A percentile compares a stretch with the other conserved stretches of the same genome.
Evolutionary conservation across 2,797 vertebrate genomes (phyloP).

Genomic region (Myotis pilosus): DNA sequence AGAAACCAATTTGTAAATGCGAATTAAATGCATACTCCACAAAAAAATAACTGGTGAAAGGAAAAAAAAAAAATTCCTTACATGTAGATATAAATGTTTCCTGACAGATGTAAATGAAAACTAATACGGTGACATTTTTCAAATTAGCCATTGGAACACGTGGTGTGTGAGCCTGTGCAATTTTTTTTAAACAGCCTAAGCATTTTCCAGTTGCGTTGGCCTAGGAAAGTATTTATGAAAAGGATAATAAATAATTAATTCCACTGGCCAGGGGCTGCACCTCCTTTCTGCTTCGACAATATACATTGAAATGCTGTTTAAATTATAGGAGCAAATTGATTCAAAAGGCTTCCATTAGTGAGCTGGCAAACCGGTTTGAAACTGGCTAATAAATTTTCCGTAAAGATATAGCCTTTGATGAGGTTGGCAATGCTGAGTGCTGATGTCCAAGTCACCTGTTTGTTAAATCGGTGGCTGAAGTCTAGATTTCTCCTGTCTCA

Average conservation of each 20-base stretch:
- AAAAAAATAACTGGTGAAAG: conserved; percentile 75
- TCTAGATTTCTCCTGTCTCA: conserved; percentile 70
- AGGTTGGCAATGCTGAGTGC: conserved; percentile 65
- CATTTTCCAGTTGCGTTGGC: conserved; percentile 66
- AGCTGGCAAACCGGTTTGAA: conserved; percentile 84
- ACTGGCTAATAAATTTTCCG: conserved; percentile 86
- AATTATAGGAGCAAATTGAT: conserved; percentile 86
- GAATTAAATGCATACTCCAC: conserved; percentile 81
- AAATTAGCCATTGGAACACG: conserved; percentile 78
- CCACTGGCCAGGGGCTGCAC: conserved; percentile 75
- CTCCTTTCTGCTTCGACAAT: conserved; percentile 81
- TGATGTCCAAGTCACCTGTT: conserved; percentile 56
- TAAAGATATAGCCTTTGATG: conserved; percentile 78
- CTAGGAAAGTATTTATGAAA: conserved; percentile 82
- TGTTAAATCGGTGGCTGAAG: conserved; percentile 79
- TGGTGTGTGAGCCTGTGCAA: background rate
- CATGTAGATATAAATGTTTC: conserved; percentile 79
- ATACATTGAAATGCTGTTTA: conserved; percentile 83
- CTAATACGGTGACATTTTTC: conserved; percentile 81
- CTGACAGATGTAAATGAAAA: conserved; percentile 83
- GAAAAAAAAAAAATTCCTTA: conserved; percentile 64
- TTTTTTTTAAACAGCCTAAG: conserved; percentile 59
- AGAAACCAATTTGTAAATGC: conserved; percentile 84
- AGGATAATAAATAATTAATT: conserved; percentile 85
- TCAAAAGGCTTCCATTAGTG: conserved; percentile 86